Evolutionary conservation across 2,888 invertebrate species (phyloP).

Genomic region (Arge pagana): DNA sequence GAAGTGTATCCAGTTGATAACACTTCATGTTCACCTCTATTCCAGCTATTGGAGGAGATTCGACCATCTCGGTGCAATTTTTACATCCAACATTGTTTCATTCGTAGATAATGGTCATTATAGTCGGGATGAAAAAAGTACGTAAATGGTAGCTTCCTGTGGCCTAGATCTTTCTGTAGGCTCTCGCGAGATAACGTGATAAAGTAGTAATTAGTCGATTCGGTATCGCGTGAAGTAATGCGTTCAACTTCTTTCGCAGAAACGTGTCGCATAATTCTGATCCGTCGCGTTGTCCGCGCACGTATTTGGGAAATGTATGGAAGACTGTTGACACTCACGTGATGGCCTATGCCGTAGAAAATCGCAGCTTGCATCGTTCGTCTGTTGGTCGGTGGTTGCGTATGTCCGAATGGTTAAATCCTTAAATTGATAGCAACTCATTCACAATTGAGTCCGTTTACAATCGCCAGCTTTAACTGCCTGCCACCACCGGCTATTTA

Average conservation of each 20-base stretch:
- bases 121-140: no score
- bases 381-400: conserved; percentile 24
- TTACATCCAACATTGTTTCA: no score
- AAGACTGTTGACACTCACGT: not conserved
- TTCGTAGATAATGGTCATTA: no score
- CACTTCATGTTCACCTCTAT: no score
- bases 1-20: no score
- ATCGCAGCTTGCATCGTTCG: not conserved
- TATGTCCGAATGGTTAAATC: conserved; percentile 45
- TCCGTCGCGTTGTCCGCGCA: no score
- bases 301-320: not conserved
- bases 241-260: not conserved
- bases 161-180: no score
- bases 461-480: conserved; percentile 51
- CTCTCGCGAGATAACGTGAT: no score
- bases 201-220: not conserved
- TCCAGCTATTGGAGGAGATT: no score
- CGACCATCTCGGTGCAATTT: no score
- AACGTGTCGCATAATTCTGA: not conserved
- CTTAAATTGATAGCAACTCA: conserved; percentile 56
- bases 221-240: not conserved
- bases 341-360: not conserved
- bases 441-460: conserved; percentile 55
- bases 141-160: no score
- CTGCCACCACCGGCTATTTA: conserved; percentile 25